Conservation (phyloP, 2,113 vertebrate species). For the Neolamprologus kungweensis region DNA sequence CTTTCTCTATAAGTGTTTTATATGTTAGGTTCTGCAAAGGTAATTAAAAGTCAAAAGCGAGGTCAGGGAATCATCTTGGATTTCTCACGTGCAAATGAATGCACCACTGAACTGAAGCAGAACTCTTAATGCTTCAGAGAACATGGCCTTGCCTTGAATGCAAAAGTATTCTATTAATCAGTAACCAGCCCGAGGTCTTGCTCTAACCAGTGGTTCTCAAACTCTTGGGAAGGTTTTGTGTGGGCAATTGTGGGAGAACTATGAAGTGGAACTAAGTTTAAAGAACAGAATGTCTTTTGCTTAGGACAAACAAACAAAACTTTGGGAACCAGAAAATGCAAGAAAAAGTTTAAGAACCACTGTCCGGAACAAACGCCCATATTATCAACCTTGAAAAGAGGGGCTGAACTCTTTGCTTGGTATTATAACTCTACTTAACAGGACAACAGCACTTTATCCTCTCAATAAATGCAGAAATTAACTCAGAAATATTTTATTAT, state of each 20-base stretch:
- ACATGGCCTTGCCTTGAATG: background rate
- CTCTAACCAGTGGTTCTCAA: background rate
- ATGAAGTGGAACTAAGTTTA: background rate
- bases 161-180: background rate
- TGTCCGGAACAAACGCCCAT: background rate
- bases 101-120: background rate
- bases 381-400: background rate
- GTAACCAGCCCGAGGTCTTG: background rate
- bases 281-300: background rate
- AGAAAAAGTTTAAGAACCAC: background rate
- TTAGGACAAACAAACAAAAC: background rate
- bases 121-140: background rate
- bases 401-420: background rate
- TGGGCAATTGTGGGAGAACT: background rate
- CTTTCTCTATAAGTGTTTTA: background rate
- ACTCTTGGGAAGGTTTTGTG: background rate
- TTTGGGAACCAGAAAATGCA: background rate
- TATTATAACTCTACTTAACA: background rate
- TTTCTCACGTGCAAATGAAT: background rate
- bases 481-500: background rate
- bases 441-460: fast-evolving
- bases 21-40: background rate
- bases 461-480: background rate
- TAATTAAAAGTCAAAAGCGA: background rate
- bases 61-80: background rate